Conservation (phyloP, 1,140 invertebrate genomes). For the Propsilocerus akamusi region DNA sequence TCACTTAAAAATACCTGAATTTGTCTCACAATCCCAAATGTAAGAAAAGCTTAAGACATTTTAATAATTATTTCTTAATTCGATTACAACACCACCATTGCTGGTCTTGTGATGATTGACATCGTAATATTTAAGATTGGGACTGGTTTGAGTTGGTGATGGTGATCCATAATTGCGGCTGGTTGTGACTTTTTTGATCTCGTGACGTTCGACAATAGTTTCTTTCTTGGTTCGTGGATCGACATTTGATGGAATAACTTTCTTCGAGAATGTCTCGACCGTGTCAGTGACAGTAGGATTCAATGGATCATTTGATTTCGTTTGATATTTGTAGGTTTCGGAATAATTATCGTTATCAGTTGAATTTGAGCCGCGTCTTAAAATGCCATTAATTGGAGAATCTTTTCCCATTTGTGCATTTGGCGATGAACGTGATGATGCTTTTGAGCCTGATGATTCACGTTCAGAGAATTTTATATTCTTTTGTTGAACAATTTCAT, state of each 20-base stretch:
- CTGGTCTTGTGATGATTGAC: conserved; percentile 7
- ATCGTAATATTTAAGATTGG: conserved; percentile 9
- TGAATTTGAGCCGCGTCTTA: conserved; percentile 34
- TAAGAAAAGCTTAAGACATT: too few relatives aligned
- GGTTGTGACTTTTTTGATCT: conserved; percentile 45
- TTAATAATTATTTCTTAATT: conserved; percentile 23
- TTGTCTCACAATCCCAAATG: too few relatives aligned
- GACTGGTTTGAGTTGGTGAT: conserved; percentile 4
- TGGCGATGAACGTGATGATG: not conserved
- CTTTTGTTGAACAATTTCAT: not conserved
- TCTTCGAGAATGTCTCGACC: conserved; percentile 42
- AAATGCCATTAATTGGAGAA: conserved; percentile 16
- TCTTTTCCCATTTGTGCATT: not conserved
- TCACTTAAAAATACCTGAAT: too few relatives aligned
- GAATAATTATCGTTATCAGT: conserved; percentile 40
- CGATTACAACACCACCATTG: conserved; percentile 27
- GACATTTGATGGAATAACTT: conserved; percentile 36
- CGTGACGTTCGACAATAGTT: conserved; percentile 39
- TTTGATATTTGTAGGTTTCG: conserved; percentile 44
- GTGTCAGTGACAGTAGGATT: conserved; percentile 44
- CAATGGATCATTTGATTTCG: conserved; percentile 38
- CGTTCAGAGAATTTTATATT: not conserved
- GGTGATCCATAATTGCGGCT: conserved; percentile 33
- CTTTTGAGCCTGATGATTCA: not conserved
- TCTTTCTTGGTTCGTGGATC: conserved; percentile 25